Percentiles rank a stretch among this genome's conserved stretches.
phyloP scores from a whole-genome alignment of 2,113 vertebrate genomes.

The Hoplias malabaricus region DNA sequence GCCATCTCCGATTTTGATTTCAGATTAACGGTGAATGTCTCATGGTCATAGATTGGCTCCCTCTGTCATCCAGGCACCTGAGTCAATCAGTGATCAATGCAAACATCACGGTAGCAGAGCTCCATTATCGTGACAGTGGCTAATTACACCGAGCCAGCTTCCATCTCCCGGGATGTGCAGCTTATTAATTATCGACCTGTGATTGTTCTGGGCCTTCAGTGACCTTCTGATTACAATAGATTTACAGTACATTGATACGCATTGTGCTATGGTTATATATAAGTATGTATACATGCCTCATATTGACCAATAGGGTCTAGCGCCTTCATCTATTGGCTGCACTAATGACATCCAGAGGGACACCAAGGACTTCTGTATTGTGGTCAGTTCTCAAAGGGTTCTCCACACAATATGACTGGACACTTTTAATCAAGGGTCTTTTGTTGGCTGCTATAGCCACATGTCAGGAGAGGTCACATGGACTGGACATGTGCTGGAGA shows the following conservation, averaged over 20 bases:
- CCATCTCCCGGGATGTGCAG: not conserved
- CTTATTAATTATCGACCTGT: slow-evolving; percentile 17
- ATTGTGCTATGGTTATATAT: no score
- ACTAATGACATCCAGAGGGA: not conserved
- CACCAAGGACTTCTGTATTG: not conserved
- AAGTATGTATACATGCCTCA: no score
- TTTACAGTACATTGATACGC: no score
- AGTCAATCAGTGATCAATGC: not conserved
- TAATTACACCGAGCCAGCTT: not conserved
- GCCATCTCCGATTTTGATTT: no score
- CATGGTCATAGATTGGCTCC: no score
- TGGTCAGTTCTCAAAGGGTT: not conserved
- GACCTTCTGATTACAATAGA: no score
- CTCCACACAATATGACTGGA: not conserved
- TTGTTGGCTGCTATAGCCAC: not conserved
- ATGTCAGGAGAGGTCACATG: slow-evolving; percentile 3
- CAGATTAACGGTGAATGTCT: no score
- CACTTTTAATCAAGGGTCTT: not conserved
- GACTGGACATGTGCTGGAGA: not conserved
- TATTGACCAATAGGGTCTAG: no score
- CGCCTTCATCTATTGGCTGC: not conserved
- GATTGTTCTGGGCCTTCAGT: not conserved
- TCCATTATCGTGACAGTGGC: slow-evolving; percentile 19
- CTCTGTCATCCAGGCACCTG: not conserved
- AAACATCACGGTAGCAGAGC: not conserved